Evolutionary conservation across 2,888 invertebrate species (phyloP), one percentile per base, ranked within the genome.

Genomic region (Nasonia oneida): DNA sequence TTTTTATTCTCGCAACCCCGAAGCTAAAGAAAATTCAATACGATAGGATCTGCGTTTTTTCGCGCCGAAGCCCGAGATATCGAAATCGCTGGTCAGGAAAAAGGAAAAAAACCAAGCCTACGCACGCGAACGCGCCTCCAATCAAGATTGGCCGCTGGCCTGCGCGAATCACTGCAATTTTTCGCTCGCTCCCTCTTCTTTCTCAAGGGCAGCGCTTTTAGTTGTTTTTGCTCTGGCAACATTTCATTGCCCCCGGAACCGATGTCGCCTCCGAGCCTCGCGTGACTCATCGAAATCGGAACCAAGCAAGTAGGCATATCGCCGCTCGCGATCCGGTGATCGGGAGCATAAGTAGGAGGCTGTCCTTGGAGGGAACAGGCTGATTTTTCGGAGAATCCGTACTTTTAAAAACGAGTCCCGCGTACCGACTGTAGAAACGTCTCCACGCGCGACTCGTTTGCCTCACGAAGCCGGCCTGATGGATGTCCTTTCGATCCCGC

Each of bases 351-450:
- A 23, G 23, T 23, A 23, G 23, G 23, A 23, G 23, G 23, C 3
- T 42, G 33, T 77, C 83, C 83, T 78, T 83, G 71, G n/a, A 6
- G 57, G 71, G n/a, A 83, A 83, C 83, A 77, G 77, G 83, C 78
- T 83, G 39, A 37, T 53, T 71, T 78, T 83, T 77, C 78, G 71
- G 83, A 61, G 78, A 83, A 83, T 37, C 57, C 18, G 12, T n/a
- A 12, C 12, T 70, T 80, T 80, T 15, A 2, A 33, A 70, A 80
- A 2, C 5, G 33, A 42, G 18, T 18, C 15, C 1, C 12, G 29
- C 0, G 57, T n/a, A n/a, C 6, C 15, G 57, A 57, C 10, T 14
- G 39, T 29, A 74, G 12, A 18, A 73, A 70, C 75, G 23, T 23
- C 23, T 23, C 23, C 53, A 29, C 1, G 29, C 29, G 15, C n/a